Evolutionary conservation across 2,797 vertebrate genomes (phyloP), one percentile per base, ranked within the genome.

Genomic region (Ptychobarbus kaznakovi): DNA sequence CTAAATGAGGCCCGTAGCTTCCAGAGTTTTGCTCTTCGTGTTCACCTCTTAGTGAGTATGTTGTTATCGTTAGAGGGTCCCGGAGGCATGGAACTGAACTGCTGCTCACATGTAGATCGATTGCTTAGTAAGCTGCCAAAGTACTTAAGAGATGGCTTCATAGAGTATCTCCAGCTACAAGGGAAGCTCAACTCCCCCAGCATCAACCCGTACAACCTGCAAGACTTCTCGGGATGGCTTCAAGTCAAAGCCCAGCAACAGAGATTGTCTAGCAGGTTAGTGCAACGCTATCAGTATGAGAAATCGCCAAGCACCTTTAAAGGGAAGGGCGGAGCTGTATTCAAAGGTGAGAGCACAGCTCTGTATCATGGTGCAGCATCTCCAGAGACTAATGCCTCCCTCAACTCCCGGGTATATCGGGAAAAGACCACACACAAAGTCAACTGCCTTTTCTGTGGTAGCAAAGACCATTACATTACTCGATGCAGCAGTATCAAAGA

Each of bases 231-330:
- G 13, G 61, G 74, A 6, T 89, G 74, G 82, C 86, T 89, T 12
- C 80, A 87, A 32, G 35, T n/a, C 16, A 88, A 79, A 25, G 85
- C 82, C 10, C 79, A 88, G 56, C 87, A 86, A 13, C 74, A 89
- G 15, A 8, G 58, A 6, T 13, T 80, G n/a, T 80, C 86, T 10
- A 85, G 15, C 28, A 72, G 78, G 25, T 28, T 87, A 16, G 82
- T 82, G 0, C 80, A 87, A 6, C 18, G 18, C 56, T 83, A 80
- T 11, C 84, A 78, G 20, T 51, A 18, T 46, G 46, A 76, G 13
- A 46, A 16, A 53, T 18, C 8, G 18, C 42, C n/a, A 15, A 76
- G 73, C 25, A 20, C 12, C 18, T 8, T 1, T 22, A 76, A 51
- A 3, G 46, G 18, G 44, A 76, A 76, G 18, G 16, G 15, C 28